phyloP scores from a whole-genome alignment of 1,140 invertebrate species.

The Cephus cinctus region DNA sequence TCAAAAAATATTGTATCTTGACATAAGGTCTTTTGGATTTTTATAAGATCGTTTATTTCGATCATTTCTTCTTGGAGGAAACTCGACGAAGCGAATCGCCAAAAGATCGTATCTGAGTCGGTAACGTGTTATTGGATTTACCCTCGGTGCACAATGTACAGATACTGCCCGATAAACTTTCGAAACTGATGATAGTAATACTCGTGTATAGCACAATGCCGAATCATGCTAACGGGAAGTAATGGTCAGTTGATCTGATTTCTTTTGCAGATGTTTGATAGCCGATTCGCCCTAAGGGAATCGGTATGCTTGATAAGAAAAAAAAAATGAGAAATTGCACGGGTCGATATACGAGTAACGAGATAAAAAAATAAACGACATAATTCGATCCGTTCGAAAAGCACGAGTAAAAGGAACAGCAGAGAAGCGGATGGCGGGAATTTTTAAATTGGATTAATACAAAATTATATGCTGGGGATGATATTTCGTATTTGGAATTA shows the following conservation, averaged over 20 bases:
- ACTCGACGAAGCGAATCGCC: slow-evolving; percentile 2
- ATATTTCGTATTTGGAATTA: no score
- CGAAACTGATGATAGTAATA: slow-evolving; percentile 27
- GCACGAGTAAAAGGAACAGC: no score
- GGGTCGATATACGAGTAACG: slow-evolving; percentile 3
- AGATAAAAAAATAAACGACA: background rate
- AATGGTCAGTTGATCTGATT: slow-evolving; percentile 23
- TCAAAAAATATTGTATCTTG: no score
- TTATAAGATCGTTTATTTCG: no score
- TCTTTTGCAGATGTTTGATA: slow-evolving; percentile 5
- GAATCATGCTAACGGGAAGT: slow-evolving; percentile 21
- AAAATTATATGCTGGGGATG: no score
- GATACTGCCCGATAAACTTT: slow-evolving; percentile 16
- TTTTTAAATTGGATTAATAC: no score
- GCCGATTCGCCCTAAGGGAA: no score
- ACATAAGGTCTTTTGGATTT: no score
- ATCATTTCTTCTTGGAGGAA: background rate
- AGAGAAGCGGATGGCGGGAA: no score
- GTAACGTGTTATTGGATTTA: slow-evolving; percentile 19
- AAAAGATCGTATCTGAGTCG: slow-evolving; percentile 12
- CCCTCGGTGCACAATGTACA: slow-evolving; percentile 13
- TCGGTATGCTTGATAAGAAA: background rate
- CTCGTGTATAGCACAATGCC: slow-evolving; percentile 4
- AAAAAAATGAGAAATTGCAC: background rate
- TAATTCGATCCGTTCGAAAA: background rate